Evolutionary conservation across 2,797 vertebrate genomes (phyloP), one percentile per base, ranked within the genome.

Genomic region (Cyprinodon diabolis): DNA sequence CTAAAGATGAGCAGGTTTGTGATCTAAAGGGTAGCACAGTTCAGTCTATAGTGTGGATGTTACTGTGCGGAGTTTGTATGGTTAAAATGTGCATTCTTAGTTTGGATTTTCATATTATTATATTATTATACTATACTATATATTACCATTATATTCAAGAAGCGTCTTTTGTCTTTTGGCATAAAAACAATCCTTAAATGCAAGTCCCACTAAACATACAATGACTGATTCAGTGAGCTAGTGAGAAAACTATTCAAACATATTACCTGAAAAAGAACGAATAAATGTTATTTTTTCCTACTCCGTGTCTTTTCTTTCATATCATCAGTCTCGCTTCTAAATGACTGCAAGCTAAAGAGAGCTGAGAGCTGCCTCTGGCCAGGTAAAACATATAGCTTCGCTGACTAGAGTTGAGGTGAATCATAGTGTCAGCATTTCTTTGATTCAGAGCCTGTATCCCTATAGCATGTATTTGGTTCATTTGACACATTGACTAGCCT

Each of bases 401-500:
- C 78, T 84, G 78, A 77, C 76, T 79, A 63, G 82, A 81, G 82
- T 70, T 85, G 74, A 84, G 70, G 73, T 76, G 72, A 90, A 90
- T 90, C 85, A 83, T 82, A 86, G 82, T 60, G 77, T 92, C 88
- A 89, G 89, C 87, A 84, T 79, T 87, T 89, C 67, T 86, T 81
- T 83, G 87, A 90, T 82, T 85, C 86, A 80, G 80, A 62, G 80
- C 77, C 78, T 63, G 76, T 86, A 87, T 89, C 84, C 74, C 84
- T 79, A 85, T 83, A 77, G 80, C 48, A 35, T 72, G 81, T 83
- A 83, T 87, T 85, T 83, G 84, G 86, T 88, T 93, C 90, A 93
- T 92, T 91, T 91, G 90, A 86, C 86, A 84, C 89, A 93, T 92
- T 56, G 93, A 93, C 85, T 77, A 74, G 66, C 66, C 86, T 90